Base-by-base conservation (phyloP, 2,113 vertebrate genomes). In the Seriola aureovittata region DNA sequence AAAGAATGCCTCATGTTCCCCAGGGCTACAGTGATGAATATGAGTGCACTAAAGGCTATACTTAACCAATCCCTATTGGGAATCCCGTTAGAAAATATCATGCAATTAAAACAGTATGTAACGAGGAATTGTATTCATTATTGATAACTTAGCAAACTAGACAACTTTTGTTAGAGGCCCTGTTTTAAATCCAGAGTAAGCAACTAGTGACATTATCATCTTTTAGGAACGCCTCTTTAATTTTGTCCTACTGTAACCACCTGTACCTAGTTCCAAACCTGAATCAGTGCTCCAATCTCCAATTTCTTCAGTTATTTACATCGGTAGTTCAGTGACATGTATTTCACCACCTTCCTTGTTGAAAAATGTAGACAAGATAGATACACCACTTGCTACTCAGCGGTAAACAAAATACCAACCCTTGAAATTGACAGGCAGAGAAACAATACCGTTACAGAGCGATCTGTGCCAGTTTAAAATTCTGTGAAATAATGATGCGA, bases 31-130 rank as follows among this genome's bases (percentile, higher is more conserved):
- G 57, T 38, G 58, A 77, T 55, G 38, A 71, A 74, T 80, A 40
- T 32, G 8, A 46, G 25, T 62, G 40, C 12, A 75, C 54, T 32
- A 54, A 57, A 63, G 32, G 55, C 54, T 19, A 42, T 57, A 50
- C 72, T 65, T 57, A 76, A 74, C 6, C 25, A 54, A 85, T 52
- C 64, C 62, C 52, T 62, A 74, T n/a, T 66, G 52, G 68, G 67
- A 78, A 75, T 23, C 10, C 9, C n/a, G 29, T 50, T 21, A 17
- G 12, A 65, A 8, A 70, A 17, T 32, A 54, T 34, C 12, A 64
- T 48, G 14, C 5, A 59, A 62, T 80, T 70, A 71, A 83, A 71
- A 65, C 4, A 54, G 34, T 13, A 50, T 50, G 44, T 42, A 25
- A 69, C 1, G 5, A 54, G 12, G 21, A 38, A 54, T 55, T 52